Conservation (phyloP, 2,113 vertebrate species). For the Uropsilus gracilis region DNA sequence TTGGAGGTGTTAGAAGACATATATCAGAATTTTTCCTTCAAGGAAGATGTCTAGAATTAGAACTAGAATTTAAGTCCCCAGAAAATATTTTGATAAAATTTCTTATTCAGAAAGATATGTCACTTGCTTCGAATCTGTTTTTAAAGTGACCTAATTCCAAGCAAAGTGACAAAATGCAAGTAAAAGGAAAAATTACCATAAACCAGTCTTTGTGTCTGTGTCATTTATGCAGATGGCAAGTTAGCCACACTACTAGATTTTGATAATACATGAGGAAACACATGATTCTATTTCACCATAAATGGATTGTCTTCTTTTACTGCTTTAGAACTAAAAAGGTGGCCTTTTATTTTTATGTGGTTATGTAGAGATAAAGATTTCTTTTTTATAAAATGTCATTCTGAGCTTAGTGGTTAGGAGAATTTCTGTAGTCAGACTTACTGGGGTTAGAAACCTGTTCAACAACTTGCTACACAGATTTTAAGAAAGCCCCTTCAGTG, state of each 20-base stretch:
- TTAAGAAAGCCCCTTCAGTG: background rate
- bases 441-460: background rate
- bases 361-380: background rate
- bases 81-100: slow-evolving; percentile 44
- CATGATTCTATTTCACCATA: background rate
- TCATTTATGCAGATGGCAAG: background rate
- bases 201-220: background rate
- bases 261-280: background rate
- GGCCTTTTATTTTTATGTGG: background rate
- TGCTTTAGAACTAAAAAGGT: background rate
- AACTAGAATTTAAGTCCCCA: background rate
- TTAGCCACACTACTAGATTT: background rate
- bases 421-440: background rate
- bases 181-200: slow-evolving; percentile 13
- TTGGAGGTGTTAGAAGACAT: background rate
- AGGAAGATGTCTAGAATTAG: background rate
- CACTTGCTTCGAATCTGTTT: background rate
- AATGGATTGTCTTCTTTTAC: background rate
- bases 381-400: slow-evolving; percentile 14
- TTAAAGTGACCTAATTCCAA: slow-evolving; percentile 35
- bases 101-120: background rate
- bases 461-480: background rate
- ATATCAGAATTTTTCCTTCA: background rate
- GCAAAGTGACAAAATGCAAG: slow-evolving; percentile 33
- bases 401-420: background rate